Percentiles rank a stretch among this genome's conserved stretches.
Evolutionary conservation across 2,888 invertebrate genomes (phyloP).

Genomic region (Watsonalla binaria): DNA sequence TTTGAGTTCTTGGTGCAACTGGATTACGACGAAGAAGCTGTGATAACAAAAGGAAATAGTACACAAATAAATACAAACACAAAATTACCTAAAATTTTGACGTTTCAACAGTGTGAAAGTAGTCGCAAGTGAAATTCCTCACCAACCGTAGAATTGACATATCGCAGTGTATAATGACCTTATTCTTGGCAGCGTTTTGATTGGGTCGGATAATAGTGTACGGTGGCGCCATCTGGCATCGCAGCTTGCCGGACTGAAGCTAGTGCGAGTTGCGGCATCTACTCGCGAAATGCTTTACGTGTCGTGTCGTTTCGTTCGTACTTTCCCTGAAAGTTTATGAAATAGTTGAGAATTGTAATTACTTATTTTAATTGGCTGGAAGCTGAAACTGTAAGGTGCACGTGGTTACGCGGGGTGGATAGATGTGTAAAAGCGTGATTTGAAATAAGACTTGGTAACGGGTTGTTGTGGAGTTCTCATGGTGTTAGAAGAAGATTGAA

Average conservation of each 20-base stretch:
- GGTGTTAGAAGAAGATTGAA: conserved; percentile 61
- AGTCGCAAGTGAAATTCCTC: conserved; percentile 42
- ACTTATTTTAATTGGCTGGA: conserved; percentile 20
- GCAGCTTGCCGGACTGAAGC: conserved; percentile 45
- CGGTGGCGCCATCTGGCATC: conserved; percentile 60
- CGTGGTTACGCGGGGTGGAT: neutral
- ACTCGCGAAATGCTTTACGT: conserved; percentile 67
- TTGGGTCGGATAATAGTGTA: conserved; percentile 30
- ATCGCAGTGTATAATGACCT: conserved; percentile 21
- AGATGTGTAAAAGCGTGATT: neutral
- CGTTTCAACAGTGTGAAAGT: conserved; percentile 57
- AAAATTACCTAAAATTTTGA: conserved; percentile 48
- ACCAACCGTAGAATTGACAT: conserved; percentile 36
- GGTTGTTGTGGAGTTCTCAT: conserved; percentile 44
- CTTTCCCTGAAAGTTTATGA: conserved; percentile 58
- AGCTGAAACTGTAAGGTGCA: neutral
- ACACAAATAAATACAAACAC: conserved; percentile 36
- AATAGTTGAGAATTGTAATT: conserved; percentile 36
- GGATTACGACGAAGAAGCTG: conserved; percentile 43
- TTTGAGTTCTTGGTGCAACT: conserved; percentile 28
- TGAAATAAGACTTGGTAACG: conserved; percentile 9
- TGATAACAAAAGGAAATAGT: conserved; percentile 50
- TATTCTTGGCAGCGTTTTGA: conserved; percentile 37
- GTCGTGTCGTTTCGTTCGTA: conserved; percentile 41
- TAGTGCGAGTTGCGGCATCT: conserved; percentile 45